A percentile compares a stretch with the other conserved stretches of the same genome.
Evolutionary conservation across 2,113 vertebrate species (phyloP).

Genomic region (Theristicus caerulescens): DNA sequence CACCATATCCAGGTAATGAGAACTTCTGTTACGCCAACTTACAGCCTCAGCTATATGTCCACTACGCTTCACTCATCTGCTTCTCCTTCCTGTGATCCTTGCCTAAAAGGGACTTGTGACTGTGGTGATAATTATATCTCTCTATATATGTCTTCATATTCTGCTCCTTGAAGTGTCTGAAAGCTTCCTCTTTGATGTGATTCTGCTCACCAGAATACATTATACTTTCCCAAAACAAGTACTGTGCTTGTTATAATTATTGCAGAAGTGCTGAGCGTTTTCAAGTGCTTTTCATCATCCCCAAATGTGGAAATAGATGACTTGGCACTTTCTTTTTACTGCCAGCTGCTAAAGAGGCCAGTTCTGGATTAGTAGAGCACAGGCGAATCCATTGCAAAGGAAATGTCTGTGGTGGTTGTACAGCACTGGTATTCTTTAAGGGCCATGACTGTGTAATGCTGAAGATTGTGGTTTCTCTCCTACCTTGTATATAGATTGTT

Average conservation of each 20-base stretch:
- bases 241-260: conserved; percentile 56
- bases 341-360: conserved; percentile 60
- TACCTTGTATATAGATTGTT: not conserved
- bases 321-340: conserved; percentile 58
- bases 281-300: conserved; percentile 62
- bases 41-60: not conserved
- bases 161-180: conserved; percentile 51
- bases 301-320: conserved; percentile 66
- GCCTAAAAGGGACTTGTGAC: conserved; percentile 34
- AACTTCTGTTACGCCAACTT: not conserved
- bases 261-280: conserved; percentile 54
- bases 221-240: conserved; percentile 54
- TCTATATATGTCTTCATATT: conserved; percentile 17
- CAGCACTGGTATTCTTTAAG: not conserved
- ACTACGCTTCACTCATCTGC: not conserved
- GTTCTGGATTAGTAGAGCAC: conserved; percentile 52
- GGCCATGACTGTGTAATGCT: not conserved
- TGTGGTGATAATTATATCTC: conserved; percentile 27
- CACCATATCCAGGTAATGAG: not conserved
- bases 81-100: conserved; percentile 31
- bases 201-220: conserved; percentile 55
- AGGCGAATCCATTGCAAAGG: not conserved
- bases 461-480: not conserved
- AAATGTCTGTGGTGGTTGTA: not conserved
- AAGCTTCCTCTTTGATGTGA: conserved; percentile 52